Evolutionary conservation across 2,113 vertebrate genomes (phyloP).

Genomic region (Corythoichthys intestinalis): DNA sequence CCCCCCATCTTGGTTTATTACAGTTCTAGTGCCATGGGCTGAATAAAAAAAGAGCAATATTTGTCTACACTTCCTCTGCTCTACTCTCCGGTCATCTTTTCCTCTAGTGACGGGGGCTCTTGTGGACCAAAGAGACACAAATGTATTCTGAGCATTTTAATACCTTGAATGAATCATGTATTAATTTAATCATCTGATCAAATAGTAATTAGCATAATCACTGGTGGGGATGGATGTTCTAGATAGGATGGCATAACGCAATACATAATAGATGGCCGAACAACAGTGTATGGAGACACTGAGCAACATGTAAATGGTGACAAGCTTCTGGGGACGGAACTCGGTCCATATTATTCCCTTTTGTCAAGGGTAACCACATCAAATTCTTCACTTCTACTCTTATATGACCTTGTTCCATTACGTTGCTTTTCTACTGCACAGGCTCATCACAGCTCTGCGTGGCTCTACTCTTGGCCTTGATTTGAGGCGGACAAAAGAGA

Average conservation of each 20-base stretch:
- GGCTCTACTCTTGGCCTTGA: background rate
- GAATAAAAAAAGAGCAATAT: slow-evolving; percentile 33
- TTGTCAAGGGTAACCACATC: slow-evolving; percentile 30
- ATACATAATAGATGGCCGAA: slow-evolving; percentile 73
- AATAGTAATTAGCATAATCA: slow-evolving; percentile 92
- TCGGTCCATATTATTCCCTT: slow-evolving; percentile 45
- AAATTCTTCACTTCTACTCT: slow-evolving; percentile 24
- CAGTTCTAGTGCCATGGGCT: slow-evolving; percentile 25
- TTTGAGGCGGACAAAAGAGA: background rate
- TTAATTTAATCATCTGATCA: slow-evolving; percentile 96
- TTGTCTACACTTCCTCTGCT: slow-evolving; percentile 36
- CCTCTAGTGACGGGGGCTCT: slow-evolving; percentile 40
- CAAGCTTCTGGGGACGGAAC: slow-evolving; percentile 46
- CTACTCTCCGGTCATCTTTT: slow-evolving; percentile 33
- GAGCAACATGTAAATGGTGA: slow-evolving; percentile 65
- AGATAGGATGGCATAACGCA: slow-evolving; percentile 64
- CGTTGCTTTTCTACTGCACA: background rate
- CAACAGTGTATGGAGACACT: slow-evolving; percentile 72
- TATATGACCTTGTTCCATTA: slow-evolving; percentile 25
- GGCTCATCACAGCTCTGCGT: background rate
- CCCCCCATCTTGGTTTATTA: slow-evolving; percentile 44
- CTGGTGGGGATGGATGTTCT: slow-evolving; percentile 81
- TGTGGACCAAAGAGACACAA: slow-evolving; percentile 73
- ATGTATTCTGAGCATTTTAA: slow-evolving; percentile 81
- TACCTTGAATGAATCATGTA: slow-evolving; percentile 82